A percentile compares a stretch with the other conserved stretches of the same genome.
These are phyloP conservation scores for Seira sanloemensis DNA, from an alignment of 2,888 invertebrate genomes.

Conservation along the genomic window DNA sequence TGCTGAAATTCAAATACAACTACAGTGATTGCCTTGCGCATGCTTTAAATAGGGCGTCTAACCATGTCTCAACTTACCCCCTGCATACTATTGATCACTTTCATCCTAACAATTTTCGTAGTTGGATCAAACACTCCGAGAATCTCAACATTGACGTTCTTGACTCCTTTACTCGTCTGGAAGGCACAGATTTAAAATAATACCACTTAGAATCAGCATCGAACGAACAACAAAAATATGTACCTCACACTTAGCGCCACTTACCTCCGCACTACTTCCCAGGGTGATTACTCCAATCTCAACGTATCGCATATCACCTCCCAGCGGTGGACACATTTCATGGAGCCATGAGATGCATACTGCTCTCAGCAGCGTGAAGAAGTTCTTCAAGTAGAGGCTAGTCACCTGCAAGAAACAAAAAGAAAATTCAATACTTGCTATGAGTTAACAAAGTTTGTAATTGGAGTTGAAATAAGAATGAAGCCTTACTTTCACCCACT, in stretches of 20 bases:
- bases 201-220: neutral
- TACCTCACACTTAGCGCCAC: too few relatives aligned
- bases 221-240: too few relatives aligned
- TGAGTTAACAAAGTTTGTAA: neutral
- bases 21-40: too few relatives aligned
- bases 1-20: slow-evolving; percentile 19
- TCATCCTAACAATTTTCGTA: slow-evolving; percentile 84
- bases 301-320: slow-evolving; percentile 83
- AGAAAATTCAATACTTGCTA: too few relatives aligned
- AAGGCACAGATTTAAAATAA: slow-evolving; percentile 3
- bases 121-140: slow-evolving; percentile 87
- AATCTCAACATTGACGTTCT: slow-evolving; percentile 90
- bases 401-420: slow-evolving; percentile 76
- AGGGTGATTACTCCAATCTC: slow-evolving; percentile 91
- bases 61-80: slow-evolving; percentile 30
- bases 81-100: slow-evolving; percentile 82
- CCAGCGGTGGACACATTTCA: slow-evolving; percentile 84
- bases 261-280: slow-evolving; percentile 81
- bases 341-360: slow-evolving; percentile 88
- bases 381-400: slow-evolving; percentile 82
- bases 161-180: slow-evolving; percentile 63
- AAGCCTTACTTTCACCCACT: slow-evolving; percentile 88
- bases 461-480: neutral
- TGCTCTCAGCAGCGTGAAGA: slow-evolving; percentile 85
- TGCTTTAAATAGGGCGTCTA: neutral